Conservation (phyloP, 2,113 vertebrate genomes). For the human region DNA sequence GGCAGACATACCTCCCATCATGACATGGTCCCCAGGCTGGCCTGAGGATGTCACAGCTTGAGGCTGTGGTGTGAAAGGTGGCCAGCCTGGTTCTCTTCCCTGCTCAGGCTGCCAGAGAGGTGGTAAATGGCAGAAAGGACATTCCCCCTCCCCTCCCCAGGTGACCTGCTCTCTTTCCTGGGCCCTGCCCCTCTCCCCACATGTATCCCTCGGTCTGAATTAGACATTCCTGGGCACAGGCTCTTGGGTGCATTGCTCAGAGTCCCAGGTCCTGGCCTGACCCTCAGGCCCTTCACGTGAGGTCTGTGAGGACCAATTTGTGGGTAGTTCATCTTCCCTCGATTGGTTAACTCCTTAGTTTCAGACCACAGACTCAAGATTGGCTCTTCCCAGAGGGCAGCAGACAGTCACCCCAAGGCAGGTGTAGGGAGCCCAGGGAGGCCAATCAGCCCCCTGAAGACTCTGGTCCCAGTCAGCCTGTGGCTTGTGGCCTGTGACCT, state of each 20-base stretch:
- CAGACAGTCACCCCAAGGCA: not conserved
- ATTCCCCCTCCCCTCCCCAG: fast-evolving
- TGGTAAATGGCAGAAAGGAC: not conserved
- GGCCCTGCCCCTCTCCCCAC: too few relatives aligned
- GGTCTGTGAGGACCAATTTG: too few relatives aligned
- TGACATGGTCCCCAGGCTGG: fast-evolving
- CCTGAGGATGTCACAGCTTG: not conserved
- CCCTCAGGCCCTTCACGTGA: not conserved
- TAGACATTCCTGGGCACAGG: too few relatives aligned
- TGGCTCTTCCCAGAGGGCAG: not conserved
- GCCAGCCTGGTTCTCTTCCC: not conserved
- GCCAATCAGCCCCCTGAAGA: not conserved
- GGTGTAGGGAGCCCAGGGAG: not conserved
- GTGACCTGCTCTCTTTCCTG: not conserved
- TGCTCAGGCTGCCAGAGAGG: not conserved
- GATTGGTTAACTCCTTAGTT: not conserved
- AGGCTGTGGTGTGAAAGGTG: not conserved
- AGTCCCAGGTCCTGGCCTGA: not conserved
- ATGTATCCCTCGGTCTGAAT: too few relatives aligned
- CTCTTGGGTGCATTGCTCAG: too few relatives aligned
- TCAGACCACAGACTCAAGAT: not conserved
- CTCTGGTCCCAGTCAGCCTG: not conserved
- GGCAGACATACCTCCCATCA: fast-evolving
- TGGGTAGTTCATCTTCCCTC: not conserved
- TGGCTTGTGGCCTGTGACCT: not conserved